These are phyloP conservation scores for Epinotia bilunana DNA, from an alignment of 2,888 invertebrate genomes.

Conservation along the genomic window DNA sequence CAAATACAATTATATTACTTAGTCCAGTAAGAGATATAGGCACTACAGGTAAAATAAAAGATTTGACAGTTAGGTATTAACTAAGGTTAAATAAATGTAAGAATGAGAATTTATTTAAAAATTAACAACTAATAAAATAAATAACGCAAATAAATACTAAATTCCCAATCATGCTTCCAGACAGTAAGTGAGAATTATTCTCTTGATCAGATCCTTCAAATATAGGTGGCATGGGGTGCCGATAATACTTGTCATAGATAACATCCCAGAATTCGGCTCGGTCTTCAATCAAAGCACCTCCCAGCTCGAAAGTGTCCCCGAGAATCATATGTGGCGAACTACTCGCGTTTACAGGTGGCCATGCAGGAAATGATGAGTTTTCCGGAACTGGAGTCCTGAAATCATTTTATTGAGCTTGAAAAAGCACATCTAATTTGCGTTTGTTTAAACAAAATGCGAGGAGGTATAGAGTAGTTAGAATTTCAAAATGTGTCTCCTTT, in stretches of 20 bases:
- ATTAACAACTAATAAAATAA: neutral
- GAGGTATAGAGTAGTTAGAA: too few species aligned
- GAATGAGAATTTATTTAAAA: neutral
- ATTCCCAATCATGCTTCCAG: neutral
- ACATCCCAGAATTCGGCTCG: constrained; percentile 24
- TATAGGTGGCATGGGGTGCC: constrained; percentile 11
- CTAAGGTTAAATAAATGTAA: too few species aligned
- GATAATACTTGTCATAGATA: constrained; percentile 20
- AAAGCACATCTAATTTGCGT: too few species aligned
- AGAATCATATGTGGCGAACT: constrained; percentile 15
- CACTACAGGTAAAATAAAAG: too few species aligned
- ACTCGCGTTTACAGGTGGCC: constrained; percentile 7
- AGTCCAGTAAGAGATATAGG: too few species aligned
- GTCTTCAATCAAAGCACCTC: neutral
- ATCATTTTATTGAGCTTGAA: neutral
- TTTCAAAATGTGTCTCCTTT: too few species aligned
- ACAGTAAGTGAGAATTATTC: neutral
- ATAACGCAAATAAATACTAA: neutral
- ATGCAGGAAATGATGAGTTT: constrained; percentile 11
- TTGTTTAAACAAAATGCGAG: too few species aligned
- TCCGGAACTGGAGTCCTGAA: constrained; percentile 7
- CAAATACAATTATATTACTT: too few species aligned
- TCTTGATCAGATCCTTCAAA: constrained; percentile 4
- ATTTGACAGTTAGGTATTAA: too few species aligned
- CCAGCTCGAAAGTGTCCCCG: constrained; percentile 6